These are phyloP conservation scores for Macrostomum lignano DNA, from an alignment of 1,140 invertebrate species.

Conservation along the genomic window DNA sequence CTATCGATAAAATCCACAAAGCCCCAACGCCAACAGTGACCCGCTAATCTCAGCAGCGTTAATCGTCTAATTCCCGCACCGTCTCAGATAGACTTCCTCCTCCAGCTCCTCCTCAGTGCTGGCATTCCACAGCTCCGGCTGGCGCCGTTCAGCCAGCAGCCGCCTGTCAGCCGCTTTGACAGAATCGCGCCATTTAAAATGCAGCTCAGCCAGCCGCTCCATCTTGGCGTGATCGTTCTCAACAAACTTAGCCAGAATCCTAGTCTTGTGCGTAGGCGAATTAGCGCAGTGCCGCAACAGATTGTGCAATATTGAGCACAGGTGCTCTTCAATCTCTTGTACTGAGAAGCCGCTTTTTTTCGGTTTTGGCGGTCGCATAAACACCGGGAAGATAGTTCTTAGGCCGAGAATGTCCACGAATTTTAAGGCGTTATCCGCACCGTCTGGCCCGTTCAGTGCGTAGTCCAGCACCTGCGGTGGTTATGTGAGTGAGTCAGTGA, in stretches of 20 bases:
- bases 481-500: too few relatives aligned
- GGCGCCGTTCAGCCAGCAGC: background rate
- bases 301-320: conserved; percentile 3
- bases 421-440: too few relatives aligned
- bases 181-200: conserved; percentile 70
- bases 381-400: conserved; percentile 76
- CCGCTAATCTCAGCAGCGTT: too few relatives aligned
- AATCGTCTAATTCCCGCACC: too few relatives aligned
- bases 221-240: conserved; percentile 97
- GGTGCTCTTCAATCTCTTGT: conserved; percentile 59
- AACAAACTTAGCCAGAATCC: conserved; percentile 71
- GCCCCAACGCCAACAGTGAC: too few relatives aligned
- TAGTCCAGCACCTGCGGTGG: too few relatives aligned
- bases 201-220: conserved; percentile 68
- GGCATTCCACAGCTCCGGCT: conserved; percentile 1
- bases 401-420: conserved; percentile 91
- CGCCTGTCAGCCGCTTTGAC: conserved; percentile 52
- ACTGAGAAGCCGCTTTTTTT: conserved; percentile 33
- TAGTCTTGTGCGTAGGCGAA: conserved; percentile 9
- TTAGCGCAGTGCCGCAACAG: background rate
- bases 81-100: background rate
- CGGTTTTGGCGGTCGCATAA: conserved; percentile 81
- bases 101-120: conserved; percentile 5
- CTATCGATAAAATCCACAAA: too few relatives aligned
- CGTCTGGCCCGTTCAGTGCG: too few relatives aligned